These are phyloP conservation scores for Hylomyscus alleni DNA, from an alignment of 2,797 vertebrate genomes.

Conservation along the genomic window DNA sequence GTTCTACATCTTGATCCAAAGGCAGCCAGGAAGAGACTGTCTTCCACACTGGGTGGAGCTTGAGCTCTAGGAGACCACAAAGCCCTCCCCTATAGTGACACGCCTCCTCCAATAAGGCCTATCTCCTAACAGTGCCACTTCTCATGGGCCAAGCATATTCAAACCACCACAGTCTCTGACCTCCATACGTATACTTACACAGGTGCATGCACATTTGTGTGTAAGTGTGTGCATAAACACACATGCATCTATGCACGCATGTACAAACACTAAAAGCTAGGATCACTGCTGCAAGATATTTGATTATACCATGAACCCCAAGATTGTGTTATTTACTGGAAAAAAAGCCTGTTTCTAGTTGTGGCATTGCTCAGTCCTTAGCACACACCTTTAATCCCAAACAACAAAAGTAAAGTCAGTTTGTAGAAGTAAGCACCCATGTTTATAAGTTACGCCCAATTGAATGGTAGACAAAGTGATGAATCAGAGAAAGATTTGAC, in stretches of 20 bases:
- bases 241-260: too few relatives aligned
- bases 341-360: neutral
- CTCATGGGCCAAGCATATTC: neutral
- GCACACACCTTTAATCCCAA: neutral
- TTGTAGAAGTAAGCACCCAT: neutral
- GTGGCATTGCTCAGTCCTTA: neutral
- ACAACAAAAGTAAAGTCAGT: neutral
- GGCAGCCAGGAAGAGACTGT: neutral
- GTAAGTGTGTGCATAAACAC: neutral
- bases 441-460: neutral
- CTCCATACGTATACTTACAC: neutral
- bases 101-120: neutral
- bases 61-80: neutral
- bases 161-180: neutral
- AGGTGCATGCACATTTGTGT: neutral
- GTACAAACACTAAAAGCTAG: neutral
- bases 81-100: neutral
- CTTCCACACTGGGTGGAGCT: neutral
- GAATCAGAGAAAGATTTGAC: neutral
- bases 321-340: neutral
- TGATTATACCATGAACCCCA: neutral
- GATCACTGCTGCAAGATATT: neutral
- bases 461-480: neutral
- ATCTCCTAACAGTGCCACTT: neutral
- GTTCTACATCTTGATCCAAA: neutral